Evolutionary conservation across 2,888 invertebrate species (phyloP).

Genomic region (Selenia dentaria): DNA sequence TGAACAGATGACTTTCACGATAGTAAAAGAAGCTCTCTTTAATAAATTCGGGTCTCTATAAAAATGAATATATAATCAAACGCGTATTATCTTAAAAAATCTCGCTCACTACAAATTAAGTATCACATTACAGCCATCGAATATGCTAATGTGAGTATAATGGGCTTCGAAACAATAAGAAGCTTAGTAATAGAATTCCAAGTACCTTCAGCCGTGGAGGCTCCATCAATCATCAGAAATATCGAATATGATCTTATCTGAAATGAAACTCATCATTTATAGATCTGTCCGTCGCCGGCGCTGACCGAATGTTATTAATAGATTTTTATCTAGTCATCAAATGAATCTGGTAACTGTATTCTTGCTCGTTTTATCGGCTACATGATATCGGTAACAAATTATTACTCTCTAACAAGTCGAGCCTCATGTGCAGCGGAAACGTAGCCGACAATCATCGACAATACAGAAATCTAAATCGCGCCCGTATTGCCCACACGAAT

Average conservation of each 20-base stretch:
- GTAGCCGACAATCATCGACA: conserved; percentile 14
- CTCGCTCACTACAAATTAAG: conserved; percentile 37
- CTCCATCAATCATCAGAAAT: conserved; percentile 77
- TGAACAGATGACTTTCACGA: too few relatives aligned
- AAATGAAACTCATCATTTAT: conserved; percentile 84
- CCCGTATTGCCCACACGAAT: conserved; percentile 10
- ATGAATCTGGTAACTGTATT: conserved; percentile 78
- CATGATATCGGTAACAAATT: conserved; percentile 75
- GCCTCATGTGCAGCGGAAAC: conserved; percentile 32
- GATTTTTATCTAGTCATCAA: conserved; percentile 81
- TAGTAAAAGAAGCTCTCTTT: too few relatives aligned
- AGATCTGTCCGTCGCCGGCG: conserved; percentile 77
- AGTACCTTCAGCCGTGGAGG: conserved; percentile 51
- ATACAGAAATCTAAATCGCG: conserved; percentile 12
- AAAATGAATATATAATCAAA: conserved; percentile 3
- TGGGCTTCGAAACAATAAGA: conserved; percentile 71
- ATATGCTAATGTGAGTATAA: conserved; percentile 77
- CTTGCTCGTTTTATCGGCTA: conserved; percentile 69
- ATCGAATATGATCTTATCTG: conserved; percentile 80
- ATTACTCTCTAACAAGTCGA: conserved; percentile 49
- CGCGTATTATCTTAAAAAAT: conserved; percentile 25
- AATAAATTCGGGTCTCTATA: too few relatives aligned
- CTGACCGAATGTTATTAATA: conserved; percentile 82
- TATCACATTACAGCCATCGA: conserved; percentile 43
- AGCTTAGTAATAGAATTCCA: conserved; percentile 76